Percentiles rank a stretch among this genome's conserved stretches.
phyloP scores from a whole-genome alignment of 2,888 invertebrate genomes.

The Sarcophaga subvicina region DNA sequence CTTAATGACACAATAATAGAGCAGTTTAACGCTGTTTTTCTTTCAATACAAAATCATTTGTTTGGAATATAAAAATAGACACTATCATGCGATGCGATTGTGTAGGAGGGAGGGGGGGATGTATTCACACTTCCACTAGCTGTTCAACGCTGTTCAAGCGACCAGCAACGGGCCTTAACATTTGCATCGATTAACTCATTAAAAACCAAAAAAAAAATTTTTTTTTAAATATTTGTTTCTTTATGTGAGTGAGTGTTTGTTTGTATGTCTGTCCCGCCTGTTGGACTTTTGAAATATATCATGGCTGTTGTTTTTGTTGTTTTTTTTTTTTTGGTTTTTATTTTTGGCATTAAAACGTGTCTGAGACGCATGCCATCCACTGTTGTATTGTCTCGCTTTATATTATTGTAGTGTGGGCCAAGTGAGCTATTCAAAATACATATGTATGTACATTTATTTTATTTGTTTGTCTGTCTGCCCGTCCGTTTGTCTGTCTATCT shows the following conservation, averaged over 20 bases:
- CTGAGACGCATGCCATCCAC: slow-evolving; percentile 55
- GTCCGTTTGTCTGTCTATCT: background rate
- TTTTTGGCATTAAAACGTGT: slow-evolving; percentile 65
- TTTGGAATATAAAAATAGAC: too few species aligned
- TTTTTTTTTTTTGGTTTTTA: background rate
- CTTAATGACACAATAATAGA: slow-evolving; percentile 20
- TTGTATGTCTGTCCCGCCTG: background rate
- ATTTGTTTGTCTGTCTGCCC: background rate
- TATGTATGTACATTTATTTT: background rate
- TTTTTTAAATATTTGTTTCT: slow-evolving; percentile 17
- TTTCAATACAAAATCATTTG: too few species aligned
- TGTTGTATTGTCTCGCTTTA: slow-evolving; percentile 3
- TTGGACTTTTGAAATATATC: slow-evolving; percentile 8
- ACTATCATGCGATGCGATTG: too few species aligned
- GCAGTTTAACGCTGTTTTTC: background rate
- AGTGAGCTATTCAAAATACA: background rate
- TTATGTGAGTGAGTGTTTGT: slow-evolving; percentile 10
- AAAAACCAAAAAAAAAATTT: background rate
- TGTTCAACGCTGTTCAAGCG: too few species aligned
- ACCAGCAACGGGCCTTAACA: background rate
- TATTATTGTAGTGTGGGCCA: too few species aligned
- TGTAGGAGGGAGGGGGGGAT: too few species aligned
- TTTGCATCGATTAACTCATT: slow-evolving; percentile 63
- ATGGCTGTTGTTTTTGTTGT: background rate
- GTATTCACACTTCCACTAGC: too few species aligned